Evolutionary conservation across 2,113 vertebrate genomes (phyloP).

Genomic region (Entomyzon cyanotis): DNA sequence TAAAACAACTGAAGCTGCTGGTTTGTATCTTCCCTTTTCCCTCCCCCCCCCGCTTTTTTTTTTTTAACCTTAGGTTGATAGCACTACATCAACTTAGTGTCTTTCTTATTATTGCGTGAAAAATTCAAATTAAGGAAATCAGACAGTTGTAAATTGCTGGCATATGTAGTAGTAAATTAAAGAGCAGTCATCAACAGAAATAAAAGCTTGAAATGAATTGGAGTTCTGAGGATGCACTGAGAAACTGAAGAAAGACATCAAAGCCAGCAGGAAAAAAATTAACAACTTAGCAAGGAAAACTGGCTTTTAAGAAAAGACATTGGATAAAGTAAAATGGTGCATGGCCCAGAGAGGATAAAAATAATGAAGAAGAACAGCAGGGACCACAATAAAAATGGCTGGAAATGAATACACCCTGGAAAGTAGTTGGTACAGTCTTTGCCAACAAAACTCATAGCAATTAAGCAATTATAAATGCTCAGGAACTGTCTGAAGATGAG

Average conservation of each 20-base stretch:
- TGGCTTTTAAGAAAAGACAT: constrained; percentile 45
- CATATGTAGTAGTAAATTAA: constrained; percentile 49
- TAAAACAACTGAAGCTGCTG: neutral
- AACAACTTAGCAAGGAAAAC: constrained; percentile 50
- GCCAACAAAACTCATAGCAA: neutral
- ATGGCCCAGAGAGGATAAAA: constrained; percentile 27
- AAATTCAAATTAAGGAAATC: constrained; percentile 56
- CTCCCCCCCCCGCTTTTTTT: neutral
- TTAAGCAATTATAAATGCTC: neutral
- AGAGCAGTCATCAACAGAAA: constrained; percentile 54
- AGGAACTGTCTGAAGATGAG: neutral
- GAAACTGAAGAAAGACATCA: constrained; percentile 63
- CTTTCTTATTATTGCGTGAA: constrained; percentile 32
- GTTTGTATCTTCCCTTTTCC: neutral
- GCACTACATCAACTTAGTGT: neutral
- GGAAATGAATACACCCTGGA: constrained; percentile 1
- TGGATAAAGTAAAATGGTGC: constrained; percentile 9
- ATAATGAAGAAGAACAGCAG: constrained; percentile 48
- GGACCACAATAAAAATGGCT: neutral
- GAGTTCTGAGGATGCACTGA: constrained; percentile 47
- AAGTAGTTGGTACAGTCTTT: neutral
- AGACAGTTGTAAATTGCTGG: constrained; percentile 63
- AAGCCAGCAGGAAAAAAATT: constrained; percentile 29
- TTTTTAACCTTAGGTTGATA: neutral
- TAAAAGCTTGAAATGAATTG: constrained; percentile 56